Evolutionary conservation across 2,888 invertebrate species (phyloP), one percentile per base, ranked within the genome.

Genomic region (Nowickia ferox): DNA sequence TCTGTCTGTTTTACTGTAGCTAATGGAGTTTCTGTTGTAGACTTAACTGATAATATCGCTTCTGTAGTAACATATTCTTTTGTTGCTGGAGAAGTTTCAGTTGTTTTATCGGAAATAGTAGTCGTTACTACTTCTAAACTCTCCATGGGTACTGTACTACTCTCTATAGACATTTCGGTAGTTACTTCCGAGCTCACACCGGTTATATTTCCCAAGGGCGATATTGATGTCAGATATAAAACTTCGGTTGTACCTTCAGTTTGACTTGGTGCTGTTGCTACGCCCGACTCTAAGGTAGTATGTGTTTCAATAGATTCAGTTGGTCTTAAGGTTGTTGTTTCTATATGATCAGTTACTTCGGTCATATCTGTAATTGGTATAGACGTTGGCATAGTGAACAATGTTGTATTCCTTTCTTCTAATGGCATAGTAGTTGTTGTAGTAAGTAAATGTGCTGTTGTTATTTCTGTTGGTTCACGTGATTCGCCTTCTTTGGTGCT

Each of bases 81-180:
- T 30, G 30, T 30, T 30, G 30, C 30, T 30, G 30, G 30, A 5
- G 30, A 6, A 30, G 5, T 30, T 30, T 30, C 30, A 30, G 30
- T 51, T 68, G 30, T 10, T 46, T 13, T 48, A 11, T 38, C 38
- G 2, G 15, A 17, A 3, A n/a, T 8, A 15, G 44, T 9, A 5
- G 48, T 15, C 17, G 46, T 61, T 65, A 30, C 10, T 19, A 15
- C 65, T 68, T 53, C 42, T n/a, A 22, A 42, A 42, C 17, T 66
- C 9, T 76, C 46, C 15, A 44, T 55, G 9, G 57, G 22, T 1
- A 42, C 19, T 17, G 68, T 68, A 55, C 46, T 69, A 13, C 42
- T 42, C 61, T 69, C 77, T 1, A 46, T 17, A 11, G 42, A 22
- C 15, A 22, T 19, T 53, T 9, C 9, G 30, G 6, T 11, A 11